Conservation (phyloP, 2,113 vertebrate species). For the Phalacrocorax aristotelis region DNA sequence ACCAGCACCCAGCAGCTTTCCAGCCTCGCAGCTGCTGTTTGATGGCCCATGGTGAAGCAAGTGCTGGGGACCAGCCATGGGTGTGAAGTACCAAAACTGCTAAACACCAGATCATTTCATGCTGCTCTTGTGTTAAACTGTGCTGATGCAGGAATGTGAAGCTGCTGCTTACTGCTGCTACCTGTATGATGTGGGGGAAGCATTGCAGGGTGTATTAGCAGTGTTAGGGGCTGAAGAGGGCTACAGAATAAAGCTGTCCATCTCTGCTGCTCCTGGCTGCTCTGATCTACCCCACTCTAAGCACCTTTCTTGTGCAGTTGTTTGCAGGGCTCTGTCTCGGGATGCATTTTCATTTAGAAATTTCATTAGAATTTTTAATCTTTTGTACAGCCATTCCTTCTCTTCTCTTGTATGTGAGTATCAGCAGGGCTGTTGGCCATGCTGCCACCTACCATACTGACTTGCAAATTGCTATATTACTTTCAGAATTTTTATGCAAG, state of each 20-base stretch:
- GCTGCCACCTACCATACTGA: background rate
- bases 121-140: background rate
- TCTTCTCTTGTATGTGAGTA: background rate
- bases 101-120: rapidly evolving
- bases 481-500: background rate
- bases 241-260: background rate
- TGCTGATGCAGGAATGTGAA: rapidly evolving
- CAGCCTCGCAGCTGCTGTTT: background rate
- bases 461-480: background rate
- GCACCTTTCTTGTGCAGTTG: background rate
- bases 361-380: background rate
- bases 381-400: background rate
- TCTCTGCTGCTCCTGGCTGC: background rate
- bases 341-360: background rate
- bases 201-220: rapidly evolving
- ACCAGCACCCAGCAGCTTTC: background rate
- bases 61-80: background rate
- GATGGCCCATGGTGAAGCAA: rapidly evolving
- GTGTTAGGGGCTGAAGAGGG: background rate
- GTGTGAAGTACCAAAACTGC: background rate
- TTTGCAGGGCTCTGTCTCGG: background rate
- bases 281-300: background rate
- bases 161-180: background rate
- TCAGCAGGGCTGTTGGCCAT: background rate
- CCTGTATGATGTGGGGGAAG: rapidly evolving